Evolutionary conservation across 64 coral and sea anemone species (phyloP), one percentile per base, ranked within the genome.

Genomic region (Trachythela sp.): DNA sequence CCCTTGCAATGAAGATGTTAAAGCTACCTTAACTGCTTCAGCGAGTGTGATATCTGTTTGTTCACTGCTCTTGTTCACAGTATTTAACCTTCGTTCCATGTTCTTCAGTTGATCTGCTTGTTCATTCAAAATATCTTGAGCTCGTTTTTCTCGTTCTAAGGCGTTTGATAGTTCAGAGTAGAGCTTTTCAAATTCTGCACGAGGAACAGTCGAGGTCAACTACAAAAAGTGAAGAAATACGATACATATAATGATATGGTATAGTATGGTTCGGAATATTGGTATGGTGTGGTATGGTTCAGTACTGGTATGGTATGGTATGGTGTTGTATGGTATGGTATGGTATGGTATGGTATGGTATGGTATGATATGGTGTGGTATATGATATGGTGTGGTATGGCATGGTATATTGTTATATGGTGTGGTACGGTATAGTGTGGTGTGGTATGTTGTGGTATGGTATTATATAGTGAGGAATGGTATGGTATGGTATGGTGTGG

Each of bases 101-200:
- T 99, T 93, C 30, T 99, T 94, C 96, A 99, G 92, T 71, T 99
- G 96, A 4, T 91, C 51, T 0, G 93, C 91, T 83, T 99, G 96
- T 83, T 99, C 93, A 22, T 99, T 90, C 43, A 99, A 87, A 15
- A 99, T 88, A 32, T 91, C 68, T 56, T 99, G 96, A 13, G 96
- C 96, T 77, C 94, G 96, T 56, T 99, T 91, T 34, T 99, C 96
- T 13, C 96, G 89, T 86, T 94, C 94, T 56, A 99, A 84, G 1
- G 96, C 96, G n/a, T 91, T 94, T 27, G 94, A 91, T 48, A 99
- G 89, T 59, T 99, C 96, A 7, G 94, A 94, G 80, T 93, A 99
- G 27, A 99, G 91, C 15, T 90, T 94, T 24, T 99, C 93, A 83
- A 99, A 99, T 29, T 93, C 93, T 32, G 89, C 13, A 0, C 92